Percentiles rank a stretch among this genome's conserved stretches.
phyloP scores from a whole-genome alignment of 2,888 invertebrate genomes.

The Pollenia labialis region DNA sequence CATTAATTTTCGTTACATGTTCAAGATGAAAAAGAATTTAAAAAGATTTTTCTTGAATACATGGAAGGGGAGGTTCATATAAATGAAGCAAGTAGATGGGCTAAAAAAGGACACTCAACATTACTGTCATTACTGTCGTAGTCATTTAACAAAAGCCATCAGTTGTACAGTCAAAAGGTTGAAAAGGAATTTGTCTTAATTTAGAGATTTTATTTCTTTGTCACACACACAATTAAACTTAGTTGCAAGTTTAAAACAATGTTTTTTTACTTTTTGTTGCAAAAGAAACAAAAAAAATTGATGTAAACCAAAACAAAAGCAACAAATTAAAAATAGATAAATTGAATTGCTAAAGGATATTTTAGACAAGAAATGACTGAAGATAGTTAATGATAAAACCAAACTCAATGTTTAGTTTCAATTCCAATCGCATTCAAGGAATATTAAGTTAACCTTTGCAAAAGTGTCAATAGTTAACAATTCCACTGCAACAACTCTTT shows the following conservation, averaged over 20 bases:
- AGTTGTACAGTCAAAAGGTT: slow-evolving; percentile 71
- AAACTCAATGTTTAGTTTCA: background rate
- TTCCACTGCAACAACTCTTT: background rate
- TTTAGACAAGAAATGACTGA: background rate
- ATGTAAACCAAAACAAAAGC: slow-evolving; percentile 34
- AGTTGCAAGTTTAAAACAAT: slow-evolving; percentile 23
- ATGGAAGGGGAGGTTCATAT: slow-evolving; percentile 59
- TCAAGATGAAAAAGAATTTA: background rate
- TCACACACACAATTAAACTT: slow-evolving; percentile 29
- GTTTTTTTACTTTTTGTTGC: background rate
- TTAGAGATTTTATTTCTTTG: slow-evolving; percentile 72
- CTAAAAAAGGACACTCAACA: slow-evolving; percentile 53
- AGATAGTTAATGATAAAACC: background rate
- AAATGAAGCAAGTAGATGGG: slow-evolving; percentile 30
- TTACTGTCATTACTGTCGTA: slow-evolving; percentile 62
- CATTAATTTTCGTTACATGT: slow-evolving; percentile 67
- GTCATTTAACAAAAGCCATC: slow-evolving; percentile 64
- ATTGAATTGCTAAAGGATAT: slow-evolving; percentile 48
- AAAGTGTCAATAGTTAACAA: background rate
- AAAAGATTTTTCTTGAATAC: slow-evolving; percentile 26
- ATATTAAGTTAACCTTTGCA: background rate
- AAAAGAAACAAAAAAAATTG: background rate
- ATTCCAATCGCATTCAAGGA: background rate
- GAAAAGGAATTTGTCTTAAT: slow-evolving; percentile 73
- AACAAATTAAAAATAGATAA: slow-evolving; percentile 37